A percentile compares a stretch with the other conserved stretches of the same genome.
Evolutionary conservation across 1,140 invertebrate species (phyloP).

Genomic region (Drosophila yakuba): DNA sequence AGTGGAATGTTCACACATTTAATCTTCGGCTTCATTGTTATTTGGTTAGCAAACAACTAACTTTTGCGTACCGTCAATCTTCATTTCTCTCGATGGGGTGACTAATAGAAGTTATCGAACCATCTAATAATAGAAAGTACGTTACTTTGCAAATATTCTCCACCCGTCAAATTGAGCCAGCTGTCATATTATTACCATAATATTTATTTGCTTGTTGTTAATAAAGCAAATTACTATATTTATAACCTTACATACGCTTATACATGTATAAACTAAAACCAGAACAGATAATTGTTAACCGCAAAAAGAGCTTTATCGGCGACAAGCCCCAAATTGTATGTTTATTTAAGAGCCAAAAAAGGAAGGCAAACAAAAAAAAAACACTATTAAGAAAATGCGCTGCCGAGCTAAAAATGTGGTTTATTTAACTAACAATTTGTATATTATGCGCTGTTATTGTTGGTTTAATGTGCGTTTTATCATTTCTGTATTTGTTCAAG

Average conservation of each 20-base stretch:
- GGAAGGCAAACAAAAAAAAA: neutral
- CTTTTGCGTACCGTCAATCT: conserved; percentile 14
- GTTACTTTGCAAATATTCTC: conserved; percentile 50
- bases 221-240: conserved; percentile 31
- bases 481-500: conserved; percentile 52
- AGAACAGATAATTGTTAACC: neutral
- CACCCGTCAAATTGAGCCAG: conserved; percentile 12
- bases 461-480: conserved; percentile 61
- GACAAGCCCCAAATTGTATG: neutral
- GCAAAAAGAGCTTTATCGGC: conserved; percentile 15
- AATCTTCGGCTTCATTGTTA: conserved; percentile 16
- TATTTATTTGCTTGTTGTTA: conserved; percentile 36
- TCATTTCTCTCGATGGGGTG: conserved; percentile 21
- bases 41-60: conserved; percentile 2
- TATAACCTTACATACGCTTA: neutral
- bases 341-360: conserved; percentile 1
- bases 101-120: conserved; percentile 42
- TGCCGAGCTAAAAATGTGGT: conserved; percentile 27
- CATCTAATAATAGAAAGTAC: conserved; percentile 64
- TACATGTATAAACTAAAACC: conserved; percentile 4
- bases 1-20: conserved; percentile 23
- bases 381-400: conserved; percentile 6
- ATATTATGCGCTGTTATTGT: conserved; percentile 61
- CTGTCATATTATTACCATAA: conserved; percentile 57
- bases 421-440: conserved; percentile 67